These are phyloP conservation scores for Reticulitermes lucifugus DNA, from an alignment of 2,888 invertebrate species.

Conservation along the genomic window DNA sequence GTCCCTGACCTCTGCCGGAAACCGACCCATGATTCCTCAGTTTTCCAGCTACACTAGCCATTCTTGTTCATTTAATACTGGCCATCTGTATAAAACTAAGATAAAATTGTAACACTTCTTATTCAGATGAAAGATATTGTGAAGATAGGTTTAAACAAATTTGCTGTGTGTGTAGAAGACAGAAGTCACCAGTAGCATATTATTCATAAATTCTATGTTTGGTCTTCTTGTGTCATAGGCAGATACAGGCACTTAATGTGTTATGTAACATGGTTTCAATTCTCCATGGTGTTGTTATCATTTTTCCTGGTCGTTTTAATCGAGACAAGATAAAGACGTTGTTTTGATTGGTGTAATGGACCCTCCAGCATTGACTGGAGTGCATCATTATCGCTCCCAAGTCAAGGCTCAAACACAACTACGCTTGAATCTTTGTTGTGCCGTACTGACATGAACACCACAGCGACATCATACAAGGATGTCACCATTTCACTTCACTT, in stretches of 20 bases:
- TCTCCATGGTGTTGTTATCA: background rate
- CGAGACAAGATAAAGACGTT: constrained; percentile 2
- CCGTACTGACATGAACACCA: constrained; percentile 17
- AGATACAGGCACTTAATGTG: background rate
- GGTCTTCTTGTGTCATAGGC: background rate
- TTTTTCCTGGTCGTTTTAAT: background rate
- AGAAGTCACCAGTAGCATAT: too few species aligned
- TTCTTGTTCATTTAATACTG: too few species aligned
- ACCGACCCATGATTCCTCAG: too few species aligned
- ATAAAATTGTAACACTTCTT: background rate
- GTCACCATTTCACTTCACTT: constrained; percentile 1
- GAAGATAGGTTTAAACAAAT: background rate
- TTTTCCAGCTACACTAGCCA: too few species aligned
- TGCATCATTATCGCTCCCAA: background rate
- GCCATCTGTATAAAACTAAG: too few species aligned
- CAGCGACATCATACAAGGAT: constrained; percentile 1
- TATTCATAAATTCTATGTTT: too few species aligned
- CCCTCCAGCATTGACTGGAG: constrained; percentile 14
- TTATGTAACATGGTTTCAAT: background rate
- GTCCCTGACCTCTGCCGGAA: too few species aligned
- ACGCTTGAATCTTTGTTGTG: constrained; percentile 25
- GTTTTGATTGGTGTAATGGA: constrained; percentile 18
- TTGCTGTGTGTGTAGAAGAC: background rate
- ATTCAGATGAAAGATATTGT: too few species aligned
- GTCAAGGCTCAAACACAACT: constrained; percentile 20